Percentiles rank a stretch among this genome's conserved stretches.
phyloP scores from a whole-genome alignment of 2,888 invertebrate species.

The Brenthis ino region DNA sequence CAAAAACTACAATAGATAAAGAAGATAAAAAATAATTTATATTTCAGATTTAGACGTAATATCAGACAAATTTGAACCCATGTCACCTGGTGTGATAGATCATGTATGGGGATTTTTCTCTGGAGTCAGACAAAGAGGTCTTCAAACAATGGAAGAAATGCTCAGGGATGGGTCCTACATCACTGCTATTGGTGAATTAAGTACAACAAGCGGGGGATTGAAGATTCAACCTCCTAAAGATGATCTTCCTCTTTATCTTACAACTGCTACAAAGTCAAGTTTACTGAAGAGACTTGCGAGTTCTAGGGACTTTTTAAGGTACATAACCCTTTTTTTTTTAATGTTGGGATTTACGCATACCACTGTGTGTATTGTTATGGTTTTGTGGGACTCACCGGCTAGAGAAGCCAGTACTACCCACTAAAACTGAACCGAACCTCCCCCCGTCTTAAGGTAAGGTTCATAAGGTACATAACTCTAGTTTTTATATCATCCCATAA shows the following conservation, averaged over 20 bases:
- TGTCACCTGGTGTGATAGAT: constrained; percentile 88
- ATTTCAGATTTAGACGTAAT: constrained; percentile 88
- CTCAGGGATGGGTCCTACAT: constrained; percentile 90
- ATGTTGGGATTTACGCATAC: too few species aligned
- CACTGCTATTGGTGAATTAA: constrained; percentile 90
- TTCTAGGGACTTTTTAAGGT: constrained; percentile 87
- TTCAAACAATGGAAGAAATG: constrained; percentile 94
- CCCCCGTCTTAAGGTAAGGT: too few species aligned
- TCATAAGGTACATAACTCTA: too few species aligned
- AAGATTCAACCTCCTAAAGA: constrained; percentile 88
- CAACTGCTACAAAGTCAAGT: constrained; percentile 89
- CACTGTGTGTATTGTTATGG: too few species aligned
- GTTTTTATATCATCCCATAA: too few species aligned
- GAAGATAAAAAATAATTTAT: neutral
- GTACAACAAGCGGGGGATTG: constrained; percentile 83
- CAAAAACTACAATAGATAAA: neutral
- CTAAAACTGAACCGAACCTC: too few species aligned
- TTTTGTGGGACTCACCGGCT: too few species aligned
- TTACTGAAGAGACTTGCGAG: constrained; percentile 88
- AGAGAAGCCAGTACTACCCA: too few species aligned
- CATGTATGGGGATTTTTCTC: constrained; percentile 93
- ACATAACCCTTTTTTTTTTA: constrained; percentile 4
- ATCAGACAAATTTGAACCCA: constrained; percentile 91
- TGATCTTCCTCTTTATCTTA: constrained; percentile 89
- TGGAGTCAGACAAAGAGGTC: constrained; percentile 90